phyloP scores from a whole-genome alignment of 2,797 vertebrate genomes.

The Typhlichthys eigenmanni region DNA sequence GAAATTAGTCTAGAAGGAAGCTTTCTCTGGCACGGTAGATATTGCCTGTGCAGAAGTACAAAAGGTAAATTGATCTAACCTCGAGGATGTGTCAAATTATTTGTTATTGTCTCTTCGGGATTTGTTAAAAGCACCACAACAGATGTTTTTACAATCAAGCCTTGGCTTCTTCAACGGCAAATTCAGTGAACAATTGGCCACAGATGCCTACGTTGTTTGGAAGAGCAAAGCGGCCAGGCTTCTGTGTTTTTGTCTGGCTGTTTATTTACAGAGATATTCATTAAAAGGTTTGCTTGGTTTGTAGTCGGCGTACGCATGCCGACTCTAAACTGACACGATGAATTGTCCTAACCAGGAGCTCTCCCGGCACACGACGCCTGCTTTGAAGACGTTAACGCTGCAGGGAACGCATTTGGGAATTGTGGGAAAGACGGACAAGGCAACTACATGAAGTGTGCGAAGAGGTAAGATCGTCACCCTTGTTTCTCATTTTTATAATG shows the following conservation, averaged over 20 bases:
- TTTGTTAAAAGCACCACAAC: neutral
- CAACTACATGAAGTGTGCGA: slow-evolving; percentile 82
- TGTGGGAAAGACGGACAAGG: slow-evolving; percentile 86
- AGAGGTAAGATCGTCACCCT: slow-evolving; percentile 72
- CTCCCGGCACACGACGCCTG: slow-evolving; percentile 87
- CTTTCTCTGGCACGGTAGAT: slow-evolving; percentile 1
- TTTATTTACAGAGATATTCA: neutral
- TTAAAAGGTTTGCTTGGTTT: neutral
- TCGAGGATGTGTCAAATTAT: slow-evolving; percentile 12
- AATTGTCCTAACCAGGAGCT: slow-evolving; percentile 76
- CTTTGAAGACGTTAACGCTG: slow-evolving; percentile 89
- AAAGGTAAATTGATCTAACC: slow-evolving; percentile 20
- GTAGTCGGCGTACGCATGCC: too few relatives aligned
- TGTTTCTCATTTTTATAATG: too few relatives aligned
- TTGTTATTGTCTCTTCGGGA: slow-evolving; percentile 4
- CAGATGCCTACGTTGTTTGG: neutral
- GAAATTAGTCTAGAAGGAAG: slow-evolving; percentile 10
- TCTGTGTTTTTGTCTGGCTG: neutral
- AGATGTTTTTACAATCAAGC: neutral
- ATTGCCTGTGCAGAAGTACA: slow-evolving; percentile 12
- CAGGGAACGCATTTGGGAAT: slow-evolving; percentile 88
- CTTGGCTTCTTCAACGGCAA: neutral
- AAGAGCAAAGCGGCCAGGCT: neutral
- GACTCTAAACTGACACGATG: slow-evolving; percentile 10
- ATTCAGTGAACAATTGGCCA: neutral